These are phyloP conservation scores for Drepana falcataria DNA, from an alignment of 2,888 invertebrate species.

Conservation along the genomic window DNA sequence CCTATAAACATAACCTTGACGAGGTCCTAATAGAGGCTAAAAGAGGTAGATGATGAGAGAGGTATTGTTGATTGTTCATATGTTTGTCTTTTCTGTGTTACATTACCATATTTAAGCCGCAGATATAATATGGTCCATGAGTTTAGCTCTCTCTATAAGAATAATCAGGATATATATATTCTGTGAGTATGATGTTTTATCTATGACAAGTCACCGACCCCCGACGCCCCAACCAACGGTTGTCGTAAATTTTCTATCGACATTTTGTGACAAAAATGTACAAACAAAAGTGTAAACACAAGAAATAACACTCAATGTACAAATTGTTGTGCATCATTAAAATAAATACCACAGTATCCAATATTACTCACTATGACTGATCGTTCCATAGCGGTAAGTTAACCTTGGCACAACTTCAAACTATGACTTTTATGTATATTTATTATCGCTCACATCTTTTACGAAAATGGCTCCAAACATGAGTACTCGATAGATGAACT, in stretches of 20 bases:
- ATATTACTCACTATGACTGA: slow-evolving; percentile 43
- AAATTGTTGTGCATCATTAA: no score
- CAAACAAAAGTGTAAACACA: slow-evolving; percentile 26
- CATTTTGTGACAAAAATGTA: slow-evolving; percentile 24
- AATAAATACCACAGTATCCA: neutral
- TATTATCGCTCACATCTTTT: slow-evolving; percentile 4
- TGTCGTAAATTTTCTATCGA: slow-evolving; percentile 45
- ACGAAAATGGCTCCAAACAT: slow-evolving; percentile 21
- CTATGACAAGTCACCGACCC: neutral
- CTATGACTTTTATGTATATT: no score
- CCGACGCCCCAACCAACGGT: slow-evolving; percentile 57
- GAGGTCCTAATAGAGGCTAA: no score
- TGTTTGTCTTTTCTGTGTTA: no score
- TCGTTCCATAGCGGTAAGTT: slow-evolving; percentile 62
- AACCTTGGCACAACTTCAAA: neutral
- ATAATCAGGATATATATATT: no score
- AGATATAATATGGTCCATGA: no score
- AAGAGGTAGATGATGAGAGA: no score
- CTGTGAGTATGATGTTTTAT: no score
- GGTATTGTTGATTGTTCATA: no score
- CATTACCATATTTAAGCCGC: no score
- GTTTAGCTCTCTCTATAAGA: no score
- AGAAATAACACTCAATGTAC: slow-evolving; percentile 15
- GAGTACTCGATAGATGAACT: slow-evolving; percentile 26
- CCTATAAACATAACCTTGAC: no score